phyloP scores from a whole-genome alignment of 2,888 invertebrate species.

The Nebria brevicollis region DNA sequence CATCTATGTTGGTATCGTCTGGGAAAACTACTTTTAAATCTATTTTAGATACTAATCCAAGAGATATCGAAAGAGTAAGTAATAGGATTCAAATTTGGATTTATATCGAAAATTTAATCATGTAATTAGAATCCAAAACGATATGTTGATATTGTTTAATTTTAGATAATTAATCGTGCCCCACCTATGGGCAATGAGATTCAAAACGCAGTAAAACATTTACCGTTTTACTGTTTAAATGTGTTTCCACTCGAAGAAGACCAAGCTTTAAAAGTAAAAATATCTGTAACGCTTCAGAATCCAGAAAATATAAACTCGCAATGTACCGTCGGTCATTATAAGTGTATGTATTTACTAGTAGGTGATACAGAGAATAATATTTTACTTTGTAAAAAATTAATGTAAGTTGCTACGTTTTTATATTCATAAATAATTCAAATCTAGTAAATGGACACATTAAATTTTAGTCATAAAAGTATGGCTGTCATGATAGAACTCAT shows the following conservation, averaged over 20 bases:
- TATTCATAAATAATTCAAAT: no score
- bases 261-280: slow-evolving; percentile 28
- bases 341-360: slow-evolving; percentile 69
- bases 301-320: slow-evolving; percentile 62
- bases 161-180: slow-evolving; percentile 76
- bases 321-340: slow-evolving; percentile 65
- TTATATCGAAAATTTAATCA: not conserved
- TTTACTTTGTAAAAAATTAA: slow-evolving; percentile 67
- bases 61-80: slow-evolving; percentile 76
- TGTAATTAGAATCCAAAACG: not conserved
- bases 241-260: slow-evolving; percentile 49
- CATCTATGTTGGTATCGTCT: slow-evolving; percentile 71
- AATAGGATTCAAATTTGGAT: not conserved
- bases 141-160: slow-evolving; percentile 21
- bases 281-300: slow-evolving; percentile 60
- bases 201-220: slow-evolving; percentile 68
- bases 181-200: slow-evolving; percentile 78
- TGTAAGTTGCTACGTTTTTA: slow-evolving; percentile 60
- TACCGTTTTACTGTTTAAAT: slow-evolving; percentile 72
- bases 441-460: slow-evolving; percentile 10
- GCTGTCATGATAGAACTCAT: slow-evolving; percentile 63
- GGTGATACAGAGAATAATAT: slow-evolving; percentile 74
- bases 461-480: slow-evolving; percentile 57
- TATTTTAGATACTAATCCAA: slow-evolving; percentile 73
- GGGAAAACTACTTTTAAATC: slow-evolving; percentile 74